Conservation (phyloP, 2,797 vertebrate species). For the Anisognathus igniventris region DNA sequence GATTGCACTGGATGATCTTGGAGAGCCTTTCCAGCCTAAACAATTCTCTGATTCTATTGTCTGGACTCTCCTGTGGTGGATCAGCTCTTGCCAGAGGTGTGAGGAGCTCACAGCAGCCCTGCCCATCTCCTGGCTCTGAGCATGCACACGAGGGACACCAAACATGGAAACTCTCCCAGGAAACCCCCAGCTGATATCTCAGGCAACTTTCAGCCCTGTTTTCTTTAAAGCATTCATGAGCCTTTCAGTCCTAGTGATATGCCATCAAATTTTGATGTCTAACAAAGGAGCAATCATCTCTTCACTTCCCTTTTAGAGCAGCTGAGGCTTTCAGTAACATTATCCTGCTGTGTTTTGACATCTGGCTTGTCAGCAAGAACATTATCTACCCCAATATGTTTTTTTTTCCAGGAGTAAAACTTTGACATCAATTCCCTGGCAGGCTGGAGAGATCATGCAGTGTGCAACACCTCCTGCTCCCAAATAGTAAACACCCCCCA, state of each 20-base stretch:
- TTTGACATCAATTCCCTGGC: slow-evolving; percentile 1
- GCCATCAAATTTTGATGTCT: slow-evolving; percentile 38
- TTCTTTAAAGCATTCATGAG: neutral
- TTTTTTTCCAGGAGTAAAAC: slow-evolving; percentile 12
- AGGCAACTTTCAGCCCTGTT: neutral
- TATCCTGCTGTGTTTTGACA: slow-evolving; percentile 58
- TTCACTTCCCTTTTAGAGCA: neutral
- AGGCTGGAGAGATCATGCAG: neutral
- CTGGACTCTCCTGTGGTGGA: neutral
- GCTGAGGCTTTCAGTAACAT: slow-evolving; percentile 40
- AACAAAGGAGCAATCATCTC: slow-evolving; percentile 7
- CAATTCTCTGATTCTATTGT: neutral
- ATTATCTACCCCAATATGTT: slow-evolving; percentile 30
- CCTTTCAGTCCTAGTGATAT: neutral
- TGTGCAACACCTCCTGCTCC: neutral
- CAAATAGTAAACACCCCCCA: neutral
- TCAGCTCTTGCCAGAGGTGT: neutral
- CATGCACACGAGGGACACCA: rapidly evolving
- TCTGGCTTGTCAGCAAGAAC: slow-evolving; percentile 36
- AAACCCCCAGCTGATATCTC: neutral
- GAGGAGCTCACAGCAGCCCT: neutral
- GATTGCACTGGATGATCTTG: neutral
- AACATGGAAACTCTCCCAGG: neutral
- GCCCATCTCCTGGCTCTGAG: neutral
- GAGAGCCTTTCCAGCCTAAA: neutral